Percentiles rank a stretch among this genome's conserved stretches.
Conservation (phyloP, 2,888 invertebrate species). For the Mantis religiosa region DNA sequence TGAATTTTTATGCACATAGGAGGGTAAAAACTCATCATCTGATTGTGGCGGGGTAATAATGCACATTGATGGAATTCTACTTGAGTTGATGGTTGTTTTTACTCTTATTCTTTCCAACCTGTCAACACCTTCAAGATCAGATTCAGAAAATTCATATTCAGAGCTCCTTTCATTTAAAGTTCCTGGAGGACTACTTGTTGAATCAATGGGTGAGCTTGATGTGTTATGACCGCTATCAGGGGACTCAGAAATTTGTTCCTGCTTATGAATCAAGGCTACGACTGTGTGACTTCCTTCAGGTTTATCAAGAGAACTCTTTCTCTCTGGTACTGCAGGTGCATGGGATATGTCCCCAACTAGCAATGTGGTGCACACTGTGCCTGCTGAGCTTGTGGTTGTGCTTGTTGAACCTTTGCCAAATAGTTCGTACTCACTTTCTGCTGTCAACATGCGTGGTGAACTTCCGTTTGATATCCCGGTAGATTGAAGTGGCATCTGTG, state of each 20-base stretch:
- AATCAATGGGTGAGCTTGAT: conserved; percentile 71
- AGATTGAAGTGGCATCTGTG: conserved; percentile 68
- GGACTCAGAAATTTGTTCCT: conserved; percentile 49
- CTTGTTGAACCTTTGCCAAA: conserved; percentile 83
- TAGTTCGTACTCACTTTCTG: conserved; percentile 85
- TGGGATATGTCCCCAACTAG: conserved; percentile 58
- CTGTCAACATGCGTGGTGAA: conserved; percentile 62
- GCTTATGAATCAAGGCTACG: conserved; percentile 53
- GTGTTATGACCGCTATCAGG: conserved; percentile 79
- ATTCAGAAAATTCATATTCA: conserved; percentile 81
- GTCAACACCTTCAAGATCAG: conserved; percentile 83
- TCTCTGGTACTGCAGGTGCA: conserved; percentile 76
- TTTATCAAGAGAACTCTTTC: conserved; percentile 68
- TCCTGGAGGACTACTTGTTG: conserved; percentile 60
- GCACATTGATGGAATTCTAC: conserved; percentile 88
- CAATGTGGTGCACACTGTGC: conserved; percentile 81
- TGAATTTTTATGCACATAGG: background rate
- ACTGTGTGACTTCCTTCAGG: conserved; percentile 48
- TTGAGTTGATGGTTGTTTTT: conserved; percentile 82
- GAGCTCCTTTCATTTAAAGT: conserved; percentile 64
- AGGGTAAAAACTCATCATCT: conserved; percentile 62
- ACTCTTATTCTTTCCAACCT: conserved; percentile 79
- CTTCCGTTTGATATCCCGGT: conserved; percentile 56
- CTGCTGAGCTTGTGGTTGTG: conserved; percentile 85
- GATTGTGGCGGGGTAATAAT: conserved; percentile 84